Evolutionary conservation across 1,140 invertebrate genomes (phyloP), one percentile per base, ranked within the genome.

Genomic region (Pogonus chalceus): DNA sequence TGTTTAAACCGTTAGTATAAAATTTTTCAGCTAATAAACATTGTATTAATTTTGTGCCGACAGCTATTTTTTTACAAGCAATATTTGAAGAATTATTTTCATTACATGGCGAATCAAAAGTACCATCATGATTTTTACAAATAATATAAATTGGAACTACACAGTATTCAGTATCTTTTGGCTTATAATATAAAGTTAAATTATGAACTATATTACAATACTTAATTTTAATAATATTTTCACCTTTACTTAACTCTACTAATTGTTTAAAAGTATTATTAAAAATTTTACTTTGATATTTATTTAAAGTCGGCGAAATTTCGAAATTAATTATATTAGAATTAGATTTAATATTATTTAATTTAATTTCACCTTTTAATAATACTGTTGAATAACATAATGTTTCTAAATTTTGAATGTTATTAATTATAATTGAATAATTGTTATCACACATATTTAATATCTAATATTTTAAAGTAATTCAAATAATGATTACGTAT

Each of bases 11-110:
- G 51, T 85, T 81, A 65, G 93, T 88, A 52, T 79, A 76, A n/a
- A 96, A 69, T 65, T 92, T 94, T 68, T 95, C 90, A 0, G 90
- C 89, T 56, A 86, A 88, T 56, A 96, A 74, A 55, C 83, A 83
- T 71, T 97, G 93, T 43, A 95, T 78, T 23, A 96, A 70, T 62
- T 86, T 80, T 10, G 86, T 79, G 26, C 85, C 88, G 16, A 93
- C 68, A 52, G 80, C 78, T 62, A 96, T 91, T 59, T 87, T 78
- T 2, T 79, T 75, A 56, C 82, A 83, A 4, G 89, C 90, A 69
- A 80, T 83, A 63, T 85, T 78, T n/a, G 82, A 73, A 2, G 82
- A 81, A 63, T 81, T 81, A 58, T 86, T 78, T 57, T 83, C 73
- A 9, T 75, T 72, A n/a, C 71, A 63, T 1, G 87, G 85, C 52